These are phyloP conservation scores for Oegoconia quadripuncta DNA, from an alignment of 2,888 invertebrate species.

Conservation along the genomic window DNA sequence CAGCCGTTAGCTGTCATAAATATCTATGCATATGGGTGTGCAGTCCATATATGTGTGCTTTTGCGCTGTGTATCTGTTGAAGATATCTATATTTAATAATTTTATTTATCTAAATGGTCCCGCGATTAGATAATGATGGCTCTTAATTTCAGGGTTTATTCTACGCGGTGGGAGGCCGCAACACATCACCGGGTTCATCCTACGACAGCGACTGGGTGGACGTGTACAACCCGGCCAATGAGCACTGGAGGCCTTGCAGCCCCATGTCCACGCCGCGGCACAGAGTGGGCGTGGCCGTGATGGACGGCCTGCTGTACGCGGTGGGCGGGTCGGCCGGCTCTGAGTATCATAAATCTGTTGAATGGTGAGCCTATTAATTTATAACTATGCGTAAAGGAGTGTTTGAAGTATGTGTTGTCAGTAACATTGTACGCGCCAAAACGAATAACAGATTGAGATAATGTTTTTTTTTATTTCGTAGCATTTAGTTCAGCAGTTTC, in stretches of 20 bases:
- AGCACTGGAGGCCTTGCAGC: constrained; percentile 91
- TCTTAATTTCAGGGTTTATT: constrained; percentile 83
- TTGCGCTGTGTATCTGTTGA: too few species aligned
- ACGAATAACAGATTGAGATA: too few species aligned
- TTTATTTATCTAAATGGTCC: too few species aligned
- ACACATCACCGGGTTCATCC: constrained; percentile 92
- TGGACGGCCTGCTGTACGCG: constrained; percentile 94
- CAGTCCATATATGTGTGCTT: too few species aligned
- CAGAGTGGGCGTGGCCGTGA: constrained; percentile 95
- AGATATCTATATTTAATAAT: too few species aligned
- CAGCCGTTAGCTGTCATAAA: too few species aligned
- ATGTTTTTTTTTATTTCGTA: too few species aligned
- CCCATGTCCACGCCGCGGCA: constrained; percentile 94
- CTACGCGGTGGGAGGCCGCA: constrained; percentile 95
- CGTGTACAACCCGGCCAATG: constrained; percentile 89
- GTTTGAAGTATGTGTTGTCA: too few species aligned
- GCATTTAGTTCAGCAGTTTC: too few species aligned
- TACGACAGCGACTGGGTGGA: constrained; percentile 95
- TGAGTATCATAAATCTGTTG: constrained; percentile 92
- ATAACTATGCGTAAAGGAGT: not conserved
- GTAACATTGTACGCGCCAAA: too few species aligned
- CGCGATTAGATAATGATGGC: too few species aligned
- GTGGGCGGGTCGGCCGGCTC: constrained; percentile 94
- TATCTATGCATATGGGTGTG: too few species aligned
- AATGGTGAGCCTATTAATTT: constrained; percentile 81